Base-by-base conservation (phyloP, 1,140 invertebrate genomes). In the Hyles euphorbiae region DNA sequence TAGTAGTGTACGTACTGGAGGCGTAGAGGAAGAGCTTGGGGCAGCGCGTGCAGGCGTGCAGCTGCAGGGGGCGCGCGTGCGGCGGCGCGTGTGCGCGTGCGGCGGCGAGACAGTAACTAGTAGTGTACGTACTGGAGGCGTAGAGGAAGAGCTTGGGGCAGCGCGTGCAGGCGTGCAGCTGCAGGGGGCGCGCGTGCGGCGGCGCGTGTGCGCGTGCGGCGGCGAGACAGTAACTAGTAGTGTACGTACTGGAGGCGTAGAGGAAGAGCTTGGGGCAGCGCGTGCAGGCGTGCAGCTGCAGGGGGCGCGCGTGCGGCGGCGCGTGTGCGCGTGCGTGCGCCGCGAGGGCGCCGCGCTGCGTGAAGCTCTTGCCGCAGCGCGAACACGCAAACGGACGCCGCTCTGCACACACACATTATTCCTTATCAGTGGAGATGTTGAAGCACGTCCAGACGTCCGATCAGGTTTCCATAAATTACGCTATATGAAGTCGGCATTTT, bases 331-430 rank as follows among this genome's bases (percentile, higher is more conserved):
- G 87, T 72, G 92, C 90, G 70, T 95, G 94, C 7, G 92, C 89
- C 50, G 89, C 87, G 2, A 95, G 81, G 9, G 93, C 91, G 67
- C 92, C 91, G 48, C 93, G 92, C 75, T 94, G 94, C 2, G 93
- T 93, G 76, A 94, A 95, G 52, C 92, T 92, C 68, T 95, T 94
- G 0, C 91, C 85, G 75, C 96, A 97, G 62, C 92, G 91, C 45
- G 92, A 90, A 77, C 96, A 97, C 70, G 93, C 92, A 84, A 94
- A 95, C 0, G 96, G 96, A 74, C 95, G 95, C 65, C 94, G 91
- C 6, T 71, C 84, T 87, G 70, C 22, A 10, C 7, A 49, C 43
- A 40, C 22, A 3, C 3, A 10, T 12, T 33, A 50, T 50, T 34
- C 9, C 9, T 22, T 3, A 40, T 2, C 8, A 34, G 10, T n/a